Conservation (phyloP, 2,797 vertebrate genomes). For the Mus minutoides region DNA sequence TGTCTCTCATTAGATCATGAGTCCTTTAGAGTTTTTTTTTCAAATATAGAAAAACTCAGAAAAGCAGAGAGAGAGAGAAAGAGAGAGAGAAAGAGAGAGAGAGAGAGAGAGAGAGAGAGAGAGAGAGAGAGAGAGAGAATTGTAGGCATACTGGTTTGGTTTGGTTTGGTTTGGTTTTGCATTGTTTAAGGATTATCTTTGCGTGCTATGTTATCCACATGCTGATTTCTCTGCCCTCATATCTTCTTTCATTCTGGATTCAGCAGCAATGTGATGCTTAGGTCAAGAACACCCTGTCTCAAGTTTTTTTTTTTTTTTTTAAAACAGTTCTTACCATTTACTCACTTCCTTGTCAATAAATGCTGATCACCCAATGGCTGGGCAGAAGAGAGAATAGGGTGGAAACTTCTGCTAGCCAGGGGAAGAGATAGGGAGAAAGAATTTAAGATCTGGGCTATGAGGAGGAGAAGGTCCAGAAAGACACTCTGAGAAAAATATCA, state of each 20-base stretch:
- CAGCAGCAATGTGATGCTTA: neutral
- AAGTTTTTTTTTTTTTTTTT: neutral
- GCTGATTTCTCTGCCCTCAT: neutral
- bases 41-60: neutral
- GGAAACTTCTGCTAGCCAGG: neutral
- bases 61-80: neutral
- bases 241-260: neutral
- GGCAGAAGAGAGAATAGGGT: neutral
- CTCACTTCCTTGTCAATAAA: neutral
- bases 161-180: neutral
- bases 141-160: neutral
- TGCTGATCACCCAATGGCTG: neutral
- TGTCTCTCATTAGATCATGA: neutral
- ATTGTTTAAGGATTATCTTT: neutral
- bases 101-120: neutral
- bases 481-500: neutral
- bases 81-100: too few species aligned
- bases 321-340: neutral
- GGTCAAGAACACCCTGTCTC: neutral
- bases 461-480: neutral
- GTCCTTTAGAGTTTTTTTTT: conserved; percentile 19
- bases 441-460: neutral
- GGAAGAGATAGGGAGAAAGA: neutral
- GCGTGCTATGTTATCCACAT: neutral
- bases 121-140: too few species aligned